phyloP scores from a whole-genome alignment of 2,888 invertebrate genomes.

The Cephonodes hylas region DNA sequence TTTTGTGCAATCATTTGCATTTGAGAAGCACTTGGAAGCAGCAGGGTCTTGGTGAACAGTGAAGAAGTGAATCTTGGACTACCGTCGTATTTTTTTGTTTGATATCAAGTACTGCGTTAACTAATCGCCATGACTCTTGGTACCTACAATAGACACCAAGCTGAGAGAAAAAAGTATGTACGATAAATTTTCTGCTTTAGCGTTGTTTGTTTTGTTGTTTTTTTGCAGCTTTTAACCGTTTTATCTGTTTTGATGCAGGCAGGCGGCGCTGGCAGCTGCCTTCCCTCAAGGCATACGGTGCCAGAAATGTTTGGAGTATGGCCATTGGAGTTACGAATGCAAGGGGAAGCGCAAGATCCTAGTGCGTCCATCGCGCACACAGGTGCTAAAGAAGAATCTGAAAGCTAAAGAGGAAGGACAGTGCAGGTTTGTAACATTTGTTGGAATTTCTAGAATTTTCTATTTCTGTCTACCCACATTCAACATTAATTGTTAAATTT shows the following conservation, averaged over 20 bases:
- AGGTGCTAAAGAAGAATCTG: constrained; percentile 86
- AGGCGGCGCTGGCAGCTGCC: constrained; percentile 82
- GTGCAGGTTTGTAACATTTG: constrained; percentile 45
- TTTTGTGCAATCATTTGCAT: constrained; percentile 36
- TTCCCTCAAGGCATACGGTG: constrained; percentile 91
- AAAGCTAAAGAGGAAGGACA: constrained; percentile 60
- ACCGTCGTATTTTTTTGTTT: constrained; percentile 23
- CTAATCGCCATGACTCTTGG: constrained; percentile 65
- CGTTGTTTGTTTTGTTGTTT: not conserved
- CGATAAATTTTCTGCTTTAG: constrained; percentile 20
- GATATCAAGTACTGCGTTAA: not conserved
- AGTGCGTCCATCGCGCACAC: constrained; percentile 91
- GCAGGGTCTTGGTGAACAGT: constrained; percentile 19
- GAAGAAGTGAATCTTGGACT: constrained; percentile 20
- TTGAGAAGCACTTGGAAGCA: constrained; percentile 28
- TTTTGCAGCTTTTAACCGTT: not conserved
- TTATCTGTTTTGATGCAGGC: constrained; percentile 49
- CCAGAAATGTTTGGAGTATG: constrained; percentile 95
- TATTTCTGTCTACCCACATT: constrained; percentile 21
- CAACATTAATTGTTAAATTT: not conserved
- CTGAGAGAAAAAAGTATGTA: constrained; percentile 67
- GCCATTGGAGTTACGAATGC: constrained; percentile 98
- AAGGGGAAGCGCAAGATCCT: constrained; percentile 94
- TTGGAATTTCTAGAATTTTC: constrained; percentile 13
- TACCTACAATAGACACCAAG: constrained; percentile 74